A percentile compares a stretch with the other conserved stretches of the same genome.
Conservation (phyloP, 1,140 invertebrate species). For the Eufriesea mexicana region DNA sequence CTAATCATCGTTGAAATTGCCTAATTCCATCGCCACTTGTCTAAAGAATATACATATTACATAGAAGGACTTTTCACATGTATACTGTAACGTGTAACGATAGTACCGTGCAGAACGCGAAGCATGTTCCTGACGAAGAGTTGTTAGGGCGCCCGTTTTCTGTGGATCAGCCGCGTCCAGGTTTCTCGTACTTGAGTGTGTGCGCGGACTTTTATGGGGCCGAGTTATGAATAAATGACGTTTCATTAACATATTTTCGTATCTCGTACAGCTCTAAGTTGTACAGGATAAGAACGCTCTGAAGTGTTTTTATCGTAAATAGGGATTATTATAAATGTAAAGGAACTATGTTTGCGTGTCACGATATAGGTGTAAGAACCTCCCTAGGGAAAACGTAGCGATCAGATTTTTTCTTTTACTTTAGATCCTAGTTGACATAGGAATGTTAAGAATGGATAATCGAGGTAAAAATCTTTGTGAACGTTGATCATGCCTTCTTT, state of each 20-base stretch:
- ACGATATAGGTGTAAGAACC: constrained; percentile 61
- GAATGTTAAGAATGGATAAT: constrained; percentile 47
- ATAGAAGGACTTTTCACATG: constrained; percentile 20
- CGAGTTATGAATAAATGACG: constrained; percentile 47
- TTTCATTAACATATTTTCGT: constrained; percentile 62
- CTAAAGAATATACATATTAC: constrained; percentile 28
- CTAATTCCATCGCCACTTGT: constrained; percentile 48
- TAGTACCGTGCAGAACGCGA: constrained; percentile 45
- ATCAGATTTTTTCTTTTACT: constrained; percentile 43
- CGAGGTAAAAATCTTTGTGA: constrained; percentile 29
- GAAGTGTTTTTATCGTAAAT: constrained; percentile 55
- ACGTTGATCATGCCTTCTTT: constrained; percentile 39
- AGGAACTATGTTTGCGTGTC: constrained; percentile 67
- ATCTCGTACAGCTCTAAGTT: constrained; percentile 55
- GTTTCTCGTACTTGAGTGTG: constrained; percentile 44
- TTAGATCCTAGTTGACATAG: constrained; percentile 49
- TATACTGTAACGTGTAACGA: constrained; percentile 37
- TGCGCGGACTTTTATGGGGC: constrained; percentile 35
- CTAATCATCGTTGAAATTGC: constrained; percentile 57
- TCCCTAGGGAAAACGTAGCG: constrained; percentile 52
- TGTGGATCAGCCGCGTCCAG: constrained; percentile 39
- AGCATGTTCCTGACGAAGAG: constrained; percentile 44
- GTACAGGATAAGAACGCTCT: constrained; percentile 56
- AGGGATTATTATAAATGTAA: constrained; percentile 65
- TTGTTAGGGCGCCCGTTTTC: constrained; percentile 31